Percentiles rank a stretch among this genome's conserved stretches.
Conservation (phyloP, 1,140 invertebrate species). For the Philaenus spumarius region DNA sequence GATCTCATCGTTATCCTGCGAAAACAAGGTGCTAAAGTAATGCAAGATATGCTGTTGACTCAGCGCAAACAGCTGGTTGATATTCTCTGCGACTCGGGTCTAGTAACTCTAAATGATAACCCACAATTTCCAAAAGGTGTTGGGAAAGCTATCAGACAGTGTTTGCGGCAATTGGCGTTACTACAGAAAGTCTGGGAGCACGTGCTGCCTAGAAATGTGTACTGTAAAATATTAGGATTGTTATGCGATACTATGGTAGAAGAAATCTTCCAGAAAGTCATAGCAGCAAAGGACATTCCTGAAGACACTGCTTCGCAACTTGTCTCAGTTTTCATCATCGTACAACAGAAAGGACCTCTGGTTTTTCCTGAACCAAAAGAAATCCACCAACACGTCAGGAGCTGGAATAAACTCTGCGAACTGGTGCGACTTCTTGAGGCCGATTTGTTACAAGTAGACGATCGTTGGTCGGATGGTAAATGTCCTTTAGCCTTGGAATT, state of each 20-base stretch:
- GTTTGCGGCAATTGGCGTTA: slow-evolving; percentile 72
- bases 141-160: slow-evolving; percentile 69
- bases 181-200: slow-evolving; percentile 80
- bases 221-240: slow-evolving; percentile 54
- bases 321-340: slow-evolving; percentile 46
- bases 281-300: slow-evolving; percentile 58
- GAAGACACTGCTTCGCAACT: slow-evolving; percentile 52
- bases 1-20: no score
- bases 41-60: no score
- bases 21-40: no score
- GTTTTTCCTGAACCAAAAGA: slow-evolving; percentile 51
- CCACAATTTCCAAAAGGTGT: slow-evolving; percentile 51
- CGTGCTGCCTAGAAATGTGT: slow-evolving; percentile 62
- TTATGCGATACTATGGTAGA: slow-evolving; percentile 54
- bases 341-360: slow-evolving; percentile 46
- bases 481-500: no score
- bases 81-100: slow-evolving; percentile 17
- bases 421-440: slow-evolving; percentile 74
- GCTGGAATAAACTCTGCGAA: slow-evolving; percentile 79
- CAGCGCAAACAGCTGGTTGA: no score
- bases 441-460: slow-evolving; percentile 76
- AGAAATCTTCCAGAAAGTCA: slow-evolving; percentile 51
- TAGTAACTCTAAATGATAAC: slow-evolving; percentile 45
- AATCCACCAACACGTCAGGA: slow-evolving; percentile 48
- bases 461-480: slow-evolving; percentile 88